phyloP scores from a whole-genome alignment of 2,888 invertebrate genomes.

The Hemithea aestivaria region DNA sequence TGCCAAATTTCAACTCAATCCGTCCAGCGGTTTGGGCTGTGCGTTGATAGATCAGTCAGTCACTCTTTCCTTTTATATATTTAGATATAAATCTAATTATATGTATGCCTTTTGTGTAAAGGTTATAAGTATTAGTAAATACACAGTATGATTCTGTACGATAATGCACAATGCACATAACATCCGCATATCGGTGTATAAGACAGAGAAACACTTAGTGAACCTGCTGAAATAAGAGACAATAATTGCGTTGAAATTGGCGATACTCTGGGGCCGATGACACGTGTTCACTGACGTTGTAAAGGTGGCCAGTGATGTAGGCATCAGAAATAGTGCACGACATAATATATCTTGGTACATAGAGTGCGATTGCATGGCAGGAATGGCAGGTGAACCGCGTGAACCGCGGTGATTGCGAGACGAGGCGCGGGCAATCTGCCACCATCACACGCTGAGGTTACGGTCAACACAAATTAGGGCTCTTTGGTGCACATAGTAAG shows the following conservation, averaged over 20 bases:
- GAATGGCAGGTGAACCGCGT: too few species aligned
- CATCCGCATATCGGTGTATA: slow-evolving; percentile 10
- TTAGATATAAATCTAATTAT: too few species aligned
- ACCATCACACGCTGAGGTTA: slow-evolving; percentile 38
- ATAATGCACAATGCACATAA: slow-evolving; percentile 7
- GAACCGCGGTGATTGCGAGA: slow-evolving; percentile 44
- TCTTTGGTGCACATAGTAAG: slow-evolving; percentile 7
- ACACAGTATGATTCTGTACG: too few species aligned
- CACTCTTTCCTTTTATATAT: too few species aligned
- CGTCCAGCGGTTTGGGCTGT: too few species aligned
- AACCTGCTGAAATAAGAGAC: slow-evolving; percentile 23
- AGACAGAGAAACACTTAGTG: slow-evolving; percentile 16
- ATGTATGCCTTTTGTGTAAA: too few species aligned
- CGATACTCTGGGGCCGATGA: slow-evolving; percentile 49
- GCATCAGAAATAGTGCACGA: slow-evolving; percentile 47
- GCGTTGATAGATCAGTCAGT: too few species aligned
- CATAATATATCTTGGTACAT: slow-evolving; percentile 31
- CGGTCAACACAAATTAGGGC: slow-evolving; percentile 36
- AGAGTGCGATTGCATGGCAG: slow-evolving; percentile 44
- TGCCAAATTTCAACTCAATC: too few species aligned
- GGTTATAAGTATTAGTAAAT: too few species aligned
- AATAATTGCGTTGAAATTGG: slow-evolving; percentile 35
- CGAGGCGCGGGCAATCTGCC: slow-evolving; percentile 44
- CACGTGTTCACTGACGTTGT: slow-evolving; percentile 57
- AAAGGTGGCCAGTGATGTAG: slow-evolving; percentile 61